Percentiles rank a stretch among this genome's conserved stretches.
Conservation (phyloP, 2,888 invertebrate genomes). For the Eupithecia pulchellata region DNA sequence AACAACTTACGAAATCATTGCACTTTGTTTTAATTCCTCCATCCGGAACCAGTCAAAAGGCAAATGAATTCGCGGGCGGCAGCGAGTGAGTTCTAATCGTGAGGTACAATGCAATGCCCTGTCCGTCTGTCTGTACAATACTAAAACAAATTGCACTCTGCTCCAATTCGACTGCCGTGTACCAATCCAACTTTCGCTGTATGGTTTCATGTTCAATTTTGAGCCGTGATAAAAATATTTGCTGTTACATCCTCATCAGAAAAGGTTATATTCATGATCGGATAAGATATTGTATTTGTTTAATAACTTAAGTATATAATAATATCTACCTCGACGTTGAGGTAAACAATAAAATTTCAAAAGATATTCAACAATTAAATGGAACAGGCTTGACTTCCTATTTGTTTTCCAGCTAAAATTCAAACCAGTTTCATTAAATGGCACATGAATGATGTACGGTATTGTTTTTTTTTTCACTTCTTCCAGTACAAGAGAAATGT, state of each 20-base stretch:
- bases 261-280: too few relatives aligned
- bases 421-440: too few relatives aligned
- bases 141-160: slow-evolving; percentile 24
- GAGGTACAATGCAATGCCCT: not conserved
- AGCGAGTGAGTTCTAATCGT: not conserved
- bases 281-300: too few relatives aligned
- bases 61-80: not conserved
- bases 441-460: too few relatives aligned
- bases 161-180: slow-evolving; percentile 23
- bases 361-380: too few relatives aligned
- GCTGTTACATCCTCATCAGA: not conserved
- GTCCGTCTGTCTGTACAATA: slow-evolving; percentile 5
- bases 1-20: not conserved
- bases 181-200: slow-evolving; percentile 34
- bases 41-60: not conserved
- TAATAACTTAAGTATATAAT: too few relatives aligned
- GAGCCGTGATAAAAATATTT: not conserved
- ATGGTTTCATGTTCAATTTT: not conserved
- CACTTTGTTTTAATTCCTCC: not conserved
- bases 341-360: too few relatives aligned
- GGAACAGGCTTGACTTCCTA: too few relatives aligned
- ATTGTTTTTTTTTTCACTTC: too few relatives aligned
- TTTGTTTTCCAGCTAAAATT: too few relatives aligned
- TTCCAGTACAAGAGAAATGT: too few relatives aligned
- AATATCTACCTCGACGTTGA: too few relatives aligned